Evolutionary conservation across 2,113 vertebrate species (phyloP).

Genomic region (Chroicocephalus ridibundus): DNA sequence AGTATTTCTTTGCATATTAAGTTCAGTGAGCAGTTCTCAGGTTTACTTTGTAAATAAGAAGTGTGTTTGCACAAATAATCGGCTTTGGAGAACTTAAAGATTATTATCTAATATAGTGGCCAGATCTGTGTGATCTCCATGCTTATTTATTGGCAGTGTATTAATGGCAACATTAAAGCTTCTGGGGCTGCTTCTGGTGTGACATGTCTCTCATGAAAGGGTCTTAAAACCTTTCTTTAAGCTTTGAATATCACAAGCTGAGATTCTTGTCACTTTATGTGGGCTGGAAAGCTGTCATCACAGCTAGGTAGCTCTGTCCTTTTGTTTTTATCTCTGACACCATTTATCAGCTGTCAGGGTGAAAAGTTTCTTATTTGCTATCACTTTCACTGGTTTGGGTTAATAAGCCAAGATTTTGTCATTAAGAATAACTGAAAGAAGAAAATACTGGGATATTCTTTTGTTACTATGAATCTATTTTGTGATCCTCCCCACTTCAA

Average conservation of each 20-base stretch:
- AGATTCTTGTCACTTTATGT: neutral
- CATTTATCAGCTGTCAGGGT: neutral
- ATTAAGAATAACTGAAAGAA: neutral
- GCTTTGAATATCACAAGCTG: neutral
- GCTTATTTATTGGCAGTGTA: neutral
- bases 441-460: neutral
- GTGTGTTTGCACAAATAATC: neutral
- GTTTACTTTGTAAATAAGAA: neutral
- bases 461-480: neutral
- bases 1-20: neutral
- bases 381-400: neutral
- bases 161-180: neutral
- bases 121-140: neutral
- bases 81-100: neutral
- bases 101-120: neutral
- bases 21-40: neutral
- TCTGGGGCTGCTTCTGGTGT: neutral
- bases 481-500: neutral
- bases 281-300: neutral
- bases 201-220: neutral
- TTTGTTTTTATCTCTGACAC: neutral
- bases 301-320: neutral
- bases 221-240: neutral
- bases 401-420: neutral
- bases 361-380: neutral